Conservation (phyloP, 2,113 vertebrate species). For the human (Homo sapiens) region GRCh38 chrY:20592001-20592500, state of each 20-base stretch:
- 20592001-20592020: not conserved
- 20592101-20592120: not conserved
- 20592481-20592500: conserved; percentile 86
- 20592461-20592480: conserved; percentile 77
- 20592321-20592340: conserved; percentile 71
- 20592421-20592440: conserved; percentile 69
- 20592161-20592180: not conserved
- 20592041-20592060: too few relatives aligned
- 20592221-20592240: not conserved
- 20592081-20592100: not conserved
- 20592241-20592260: not conserved
- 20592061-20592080: not conserved
- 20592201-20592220: not conserved
- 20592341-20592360: conserved; percentile 79
- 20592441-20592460: conserved; percentile 80
- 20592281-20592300: not conserved
- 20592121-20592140: not conserved
- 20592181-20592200: not conserved
- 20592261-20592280: not conserved
- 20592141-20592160: not conserved
- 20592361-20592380: conserved; percentile 83
- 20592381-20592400: conserved; percentile 77
- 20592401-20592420: conserved; percentile 79
- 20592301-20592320: not conserved
- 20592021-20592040: accelerated